Percentiles rank a stretch among this genome's conserved stretches.
These are phyloP conservation scores for Alethe castanea DNA, from an alignment of 2,113 vertebrate species.

Conservation along the genomic window DNA sequence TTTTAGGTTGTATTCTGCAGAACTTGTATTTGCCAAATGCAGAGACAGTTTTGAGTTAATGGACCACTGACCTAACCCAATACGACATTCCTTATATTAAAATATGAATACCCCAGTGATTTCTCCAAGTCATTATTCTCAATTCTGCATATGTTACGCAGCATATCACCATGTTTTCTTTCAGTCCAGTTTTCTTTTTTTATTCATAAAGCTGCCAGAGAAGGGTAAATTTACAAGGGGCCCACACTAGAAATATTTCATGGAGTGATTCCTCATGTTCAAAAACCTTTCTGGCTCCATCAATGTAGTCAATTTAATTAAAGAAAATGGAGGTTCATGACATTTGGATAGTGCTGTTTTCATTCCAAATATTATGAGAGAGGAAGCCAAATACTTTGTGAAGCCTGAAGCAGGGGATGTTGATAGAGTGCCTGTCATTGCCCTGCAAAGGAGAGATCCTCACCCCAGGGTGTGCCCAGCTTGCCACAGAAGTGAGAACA, in stretches of 20 bases:
- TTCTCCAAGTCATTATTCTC: not conserved
- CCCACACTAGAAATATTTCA: not conserved
- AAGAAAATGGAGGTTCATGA: not conserved
- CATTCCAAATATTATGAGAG: not conserved
- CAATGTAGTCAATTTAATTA: not conserved
- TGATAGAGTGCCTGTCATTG: not conserved
- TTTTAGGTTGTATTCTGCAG: not conserved
- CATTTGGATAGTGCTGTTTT: not conserved
- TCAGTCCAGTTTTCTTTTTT: not conserved
- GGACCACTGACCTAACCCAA: not conserved
- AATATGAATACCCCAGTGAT: not conserved
- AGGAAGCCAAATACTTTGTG: slow-evolving; percentile 1
- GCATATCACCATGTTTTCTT: not conserved
- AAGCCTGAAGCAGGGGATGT: not conserved
- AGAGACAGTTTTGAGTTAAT: not conserved
- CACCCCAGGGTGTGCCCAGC: not conserved
- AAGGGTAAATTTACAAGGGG: not conserved
- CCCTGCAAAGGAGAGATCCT: not conserved
- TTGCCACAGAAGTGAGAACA: not conserved
- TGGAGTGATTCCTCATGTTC: not conserved
- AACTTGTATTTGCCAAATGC: not conserved
- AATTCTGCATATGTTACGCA: not conserved
- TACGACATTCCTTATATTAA: not conserved
- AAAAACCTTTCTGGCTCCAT: not conserved
- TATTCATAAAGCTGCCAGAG: not conserved